Base-by-base conservation (phyloP, 2,888 invertebrate species). In the Eustalomyia histrio region DNA sequence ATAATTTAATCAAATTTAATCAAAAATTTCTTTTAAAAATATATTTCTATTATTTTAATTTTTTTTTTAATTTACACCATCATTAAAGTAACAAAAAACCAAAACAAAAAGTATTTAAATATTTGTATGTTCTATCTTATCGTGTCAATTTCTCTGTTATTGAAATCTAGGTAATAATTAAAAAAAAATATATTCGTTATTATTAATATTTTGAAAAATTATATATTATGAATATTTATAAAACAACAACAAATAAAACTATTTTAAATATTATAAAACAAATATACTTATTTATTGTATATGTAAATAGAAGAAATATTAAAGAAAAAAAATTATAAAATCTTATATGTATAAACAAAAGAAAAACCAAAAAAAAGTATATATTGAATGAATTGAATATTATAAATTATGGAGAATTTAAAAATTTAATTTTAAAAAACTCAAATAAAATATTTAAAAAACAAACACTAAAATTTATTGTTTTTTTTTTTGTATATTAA, bases 61-160 rank as follows among this genome's bases (percentile, higher is more conserved):
- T 84, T 84, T 84, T 86, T 83, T 83, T 83, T 83, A 84, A 86
- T 87, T 88, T 87, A 88, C 88, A 88, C 88, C 88, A 88, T 88
- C 88, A 87, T 87, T 88, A 83, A 87, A 86, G 85, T 71, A 67
- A 53, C 61, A 52, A 73, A 64, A 64, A 67, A 64, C 43, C 60
- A 57, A 76, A 65, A 52, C 10, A 61, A 35, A 68, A 52, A 29
- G 39, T 61, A 69, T 67, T 65, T 76, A 50, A 78, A 61, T 55
- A 76, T 65, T 52, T 73, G 53, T 61, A 79, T 72, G 71, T 72
- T 68, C 17, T 50, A 60, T 58, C 58, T 58, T 29, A 69, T 57
- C 29, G 60, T 69, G 60, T 60, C 67, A 53, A 79, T 68, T 60
- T 75, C 53, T 72, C 63, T 64, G 72, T 76, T 76, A 79, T 52